A percentile compares a stretch with the other conserved stretches of the same genome.
These are phyloP conservation scores for Sarcophaga rosellei DNA, from an alignment of 2,888 invertebrate species.

Conservation along the genomic window DNA sequence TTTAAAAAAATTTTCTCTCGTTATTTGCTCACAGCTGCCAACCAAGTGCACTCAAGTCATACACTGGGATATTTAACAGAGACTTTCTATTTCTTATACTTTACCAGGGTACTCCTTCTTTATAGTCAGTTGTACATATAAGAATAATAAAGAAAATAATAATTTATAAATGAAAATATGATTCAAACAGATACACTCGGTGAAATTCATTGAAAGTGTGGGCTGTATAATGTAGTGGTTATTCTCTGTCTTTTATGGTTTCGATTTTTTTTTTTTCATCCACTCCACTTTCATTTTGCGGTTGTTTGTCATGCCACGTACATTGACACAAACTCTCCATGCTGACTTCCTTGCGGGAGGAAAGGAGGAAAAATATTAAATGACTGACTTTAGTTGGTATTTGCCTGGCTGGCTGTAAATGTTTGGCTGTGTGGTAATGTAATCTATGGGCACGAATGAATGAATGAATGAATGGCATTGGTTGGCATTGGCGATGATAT, in stretches of 20 bases:
- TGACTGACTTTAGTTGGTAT: slow-evolving; percentile 54
- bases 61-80: slow-evolving; percentile 33
- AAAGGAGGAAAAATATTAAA: slow-evolving; percentile 34
- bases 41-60: slow-evolving; percentile 12
- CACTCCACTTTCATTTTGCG: slow-evolving; percentile 34
- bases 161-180: slow-evolving; percentile 18
- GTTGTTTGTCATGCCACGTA: slow-evolving; percentile 42
- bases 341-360: slow-evolving; percentile 44
- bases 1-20: slow-evolving; percentile 53
- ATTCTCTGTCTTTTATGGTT: slow-evolving; percentile 51
- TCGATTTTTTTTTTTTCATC: slow-evolving; percentile 21
- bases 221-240: slow-evolving; percentile 59
- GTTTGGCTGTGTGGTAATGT: neutral
- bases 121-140: slow-evolving; percentile 1
- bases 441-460: neutral
- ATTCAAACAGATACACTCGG: neutral
- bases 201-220: slow-evolving; percentile 9
- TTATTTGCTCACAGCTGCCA: slow-evolving; percentile 3
- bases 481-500: slow-evolving; percentile 56
- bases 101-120: neutral
- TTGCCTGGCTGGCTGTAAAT: slow-evolving; percentile 10
- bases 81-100: slow-evolving; percentile 54
- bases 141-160: slow-evolving; percentile 9
- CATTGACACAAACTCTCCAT: neutral
- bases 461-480: slow-evolving; percentile 20